Evolutionary conservation across 2,113 vertebrate species (phyloP), one percentile per base, ranked within the genome.

Genomic region (Urocitellus parryii): DNA sequence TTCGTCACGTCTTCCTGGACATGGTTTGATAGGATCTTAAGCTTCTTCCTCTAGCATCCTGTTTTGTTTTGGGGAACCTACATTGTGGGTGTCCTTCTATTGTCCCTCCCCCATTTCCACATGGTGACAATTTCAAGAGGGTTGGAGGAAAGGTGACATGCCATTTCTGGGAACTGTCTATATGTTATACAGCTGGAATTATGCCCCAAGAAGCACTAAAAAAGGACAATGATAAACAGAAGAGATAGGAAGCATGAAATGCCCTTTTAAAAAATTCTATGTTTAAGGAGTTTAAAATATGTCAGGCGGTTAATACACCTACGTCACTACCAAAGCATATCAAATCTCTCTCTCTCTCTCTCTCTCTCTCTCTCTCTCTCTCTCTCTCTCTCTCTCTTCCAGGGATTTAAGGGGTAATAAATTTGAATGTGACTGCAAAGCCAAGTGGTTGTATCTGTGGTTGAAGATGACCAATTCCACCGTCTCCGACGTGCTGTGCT

Each of bases 401-500:
- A 99, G 99, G 97, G 99, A 99, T 97, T 98, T 99, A 98, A 99
- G 99, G 97, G 99, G 99, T 91, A 99, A 99, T 98, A 99, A 99
- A 91, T 99, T 99, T 96, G 99, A 99, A 97, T 99, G 99, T 96
- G 99, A 99, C 98, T 99, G 99, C 98, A 99, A 99, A 97, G 99
- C 99, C 96, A 99, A 99, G 98, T 99, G 99, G 99, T 97, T 99
- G 98, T 99, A 99, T 98, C 98, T 98, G 95, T 99, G 99, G 99
- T 97, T 99, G 98, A 99, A 99, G 98, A 99, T 98, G 99, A 99
- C 99, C 96, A 99, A 99, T 90, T 99, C 99, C 97, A 99, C 99
- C 24, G 99, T 99, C 97, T 99, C 99, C 7, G 99, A 99, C 97
- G 99, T 99, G 92, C 96, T 99, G 89, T 99, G 99, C 97, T 98